phyloP scores from a whole-genome alignment of 2,888 invertebrate species.

The Apodemia mormo region DNA sequence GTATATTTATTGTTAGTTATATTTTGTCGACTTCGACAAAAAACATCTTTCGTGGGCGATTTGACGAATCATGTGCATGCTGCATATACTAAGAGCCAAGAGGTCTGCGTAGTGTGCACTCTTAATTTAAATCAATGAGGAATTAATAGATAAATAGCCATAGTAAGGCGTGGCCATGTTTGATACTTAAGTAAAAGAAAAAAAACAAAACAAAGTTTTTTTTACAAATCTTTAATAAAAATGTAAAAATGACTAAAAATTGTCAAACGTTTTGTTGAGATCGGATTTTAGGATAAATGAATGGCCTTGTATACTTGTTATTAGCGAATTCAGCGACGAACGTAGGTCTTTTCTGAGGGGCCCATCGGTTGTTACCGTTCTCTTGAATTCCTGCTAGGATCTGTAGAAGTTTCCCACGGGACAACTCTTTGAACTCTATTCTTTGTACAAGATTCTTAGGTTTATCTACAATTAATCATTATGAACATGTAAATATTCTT shows the following conservation, averaged over 20 bases:
- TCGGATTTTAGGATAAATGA: conserved; percentile 51
- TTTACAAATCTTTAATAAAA: conserved; percentile 1
- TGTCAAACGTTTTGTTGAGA: background rate
- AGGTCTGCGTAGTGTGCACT: too few relatives aligned
- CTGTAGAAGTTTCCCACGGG: conserved; percentile 54
- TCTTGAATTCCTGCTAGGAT: conserved; percentile 54
- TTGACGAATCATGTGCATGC: too few relatives aligned
- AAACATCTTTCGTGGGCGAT: too few relatives aligned
- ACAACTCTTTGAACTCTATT: conserved; percentile 23
- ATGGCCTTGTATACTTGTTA: conserved; percentile 54
- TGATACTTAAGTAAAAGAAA: background rate
- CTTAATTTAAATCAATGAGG: too few relatives aligned
- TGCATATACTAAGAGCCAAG: too few relatives aligned
- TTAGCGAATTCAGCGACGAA: conserved; percentile 59
- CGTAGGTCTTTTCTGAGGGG: conserved; percentile 40
- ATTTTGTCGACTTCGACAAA: too few relatives aligned
- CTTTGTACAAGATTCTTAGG: background rate
- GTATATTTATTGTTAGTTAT: too few relatives aligned
- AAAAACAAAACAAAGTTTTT: background rate
- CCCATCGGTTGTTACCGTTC: conserved; percentile 40
- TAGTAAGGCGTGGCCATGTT: too few relatives aligned
- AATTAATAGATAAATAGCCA: too few relatives aligned
- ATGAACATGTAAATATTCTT: background rate
- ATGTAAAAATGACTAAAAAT: background rate
- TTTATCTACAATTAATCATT: background rate